Percentiles rank a stretch among this genome's conserved stretches.
phyloP scores from a whole-genome alignment of 2,113 vertebrate species.

The Acrocephalus kingi region DNA sequence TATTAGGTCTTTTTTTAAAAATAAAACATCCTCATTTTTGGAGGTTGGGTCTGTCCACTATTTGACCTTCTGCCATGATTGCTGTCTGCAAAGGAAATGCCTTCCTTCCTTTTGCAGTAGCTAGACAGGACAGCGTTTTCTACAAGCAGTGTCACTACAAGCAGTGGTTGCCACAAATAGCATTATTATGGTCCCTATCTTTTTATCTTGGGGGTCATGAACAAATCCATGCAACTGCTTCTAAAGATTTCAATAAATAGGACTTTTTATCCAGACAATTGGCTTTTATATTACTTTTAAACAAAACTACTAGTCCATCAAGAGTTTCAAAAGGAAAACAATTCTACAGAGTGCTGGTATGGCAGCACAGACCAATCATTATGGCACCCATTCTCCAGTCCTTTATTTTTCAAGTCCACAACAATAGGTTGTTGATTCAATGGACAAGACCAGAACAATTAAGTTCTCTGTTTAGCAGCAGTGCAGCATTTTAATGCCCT shows the following conservation, averaged over 20 bases:
- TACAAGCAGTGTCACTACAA: conserved; percentile 56
- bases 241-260: conserved; percentile 84
- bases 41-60: conserved; percentile 60
- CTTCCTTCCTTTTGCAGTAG: conserved; percentile 67
- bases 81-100: conserved; percentile 74
- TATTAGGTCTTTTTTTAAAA: background rate
- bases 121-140: conserved; percentile 70
- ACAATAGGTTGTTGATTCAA: conserved; percentile 99
- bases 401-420: conserved; percentile 93
- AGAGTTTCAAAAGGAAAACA: conserved; percentile 89
- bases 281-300: conserved; percentile 90
- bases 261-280: conserved; percentile 88
- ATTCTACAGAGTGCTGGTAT: conserved; percentile 87
- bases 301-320: conserved; percentile 92
- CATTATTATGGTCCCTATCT: conserved; percentile 76
- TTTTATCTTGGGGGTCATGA: conserved; percentile 80
- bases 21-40: conserved; percentile 41
- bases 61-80: conserved; percentile 73
- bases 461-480: conserved; percentile 94
- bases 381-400: conserved; percentile 90
- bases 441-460: conserved; percentile 97
- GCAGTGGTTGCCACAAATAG: conserved; percentile 72
- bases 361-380: conserved; percentile 94
- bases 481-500: conserved; percentile 93
- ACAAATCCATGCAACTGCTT: conserved; percentile 81